Percentiles rank a stretch among this genome's conserved stretches.
These are phyloP conservation scores for Hipparchia semele DNA, from an alignment of 2,888 invertebrate species.

Conservation along the genomic window DNA sequence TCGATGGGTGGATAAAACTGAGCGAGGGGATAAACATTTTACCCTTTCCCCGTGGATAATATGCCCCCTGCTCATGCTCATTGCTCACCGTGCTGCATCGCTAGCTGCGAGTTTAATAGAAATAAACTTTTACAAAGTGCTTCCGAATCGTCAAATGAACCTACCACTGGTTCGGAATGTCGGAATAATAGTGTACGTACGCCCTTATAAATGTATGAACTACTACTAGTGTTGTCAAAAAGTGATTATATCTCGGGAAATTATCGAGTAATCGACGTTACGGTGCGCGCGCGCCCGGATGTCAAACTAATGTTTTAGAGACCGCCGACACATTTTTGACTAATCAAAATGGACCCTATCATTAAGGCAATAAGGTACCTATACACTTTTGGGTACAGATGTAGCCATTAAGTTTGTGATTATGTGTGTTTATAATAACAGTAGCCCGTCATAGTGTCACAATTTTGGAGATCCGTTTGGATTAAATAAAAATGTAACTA, in stretches of 20 bases:
- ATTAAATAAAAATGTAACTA: background rate
- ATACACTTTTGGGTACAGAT: conserved; percentile 4
- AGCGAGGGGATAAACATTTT: no score
- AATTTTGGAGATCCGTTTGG: conserved; percentile 53
- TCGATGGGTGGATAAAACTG: no score
- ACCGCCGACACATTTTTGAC: conserved; percentile 34
- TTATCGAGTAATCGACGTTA: conserved; percentile 80
- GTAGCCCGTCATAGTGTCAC: conserved; percentile 79
- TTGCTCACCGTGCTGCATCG: no score
- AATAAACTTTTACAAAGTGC: no score
- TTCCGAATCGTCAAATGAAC: no score
- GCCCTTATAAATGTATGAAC: conserved; percentile 14
- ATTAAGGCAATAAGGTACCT: conserved; percentile 36
- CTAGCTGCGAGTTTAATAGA: no score
- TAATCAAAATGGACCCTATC: conserved; percentile 40
- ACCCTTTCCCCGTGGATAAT: no score
- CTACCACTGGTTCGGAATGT: no score
- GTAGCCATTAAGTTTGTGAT: conserved; percentile 45
- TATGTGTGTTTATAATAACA: conserved; percentile 70
- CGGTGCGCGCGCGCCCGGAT: conserved; percentile 78
- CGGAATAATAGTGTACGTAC: no score
- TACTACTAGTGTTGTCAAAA: conserved; percentile 64
- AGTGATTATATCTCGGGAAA: conserved; percentile 73
- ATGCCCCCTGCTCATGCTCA: no score
- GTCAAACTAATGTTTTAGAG: conserved; percentile 63